Base-by-base conservation (phyloP, 2,888 invertebrate genomes). In the Parnassius smintheus region DNA sequence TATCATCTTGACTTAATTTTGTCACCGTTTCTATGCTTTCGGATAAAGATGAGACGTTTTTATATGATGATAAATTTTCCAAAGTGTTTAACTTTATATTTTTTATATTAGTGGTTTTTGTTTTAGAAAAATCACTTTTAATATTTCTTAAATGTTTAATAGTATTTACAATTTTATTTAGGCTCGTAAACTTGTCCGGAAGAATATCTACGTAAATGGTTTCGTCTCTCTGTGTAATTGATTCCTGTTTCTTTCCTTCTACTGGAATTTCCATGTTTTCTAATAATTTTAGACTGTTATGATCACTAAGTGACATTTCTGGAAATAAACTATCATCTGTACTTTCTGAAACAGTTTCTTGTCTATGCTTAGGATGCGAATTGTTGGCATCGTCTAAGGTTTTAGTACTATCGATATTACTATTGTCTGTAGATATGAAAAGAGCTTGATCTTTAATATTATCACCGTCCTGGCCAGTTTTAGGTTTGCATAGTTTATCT, bases 271-370 rank as follows among this genome's bases (percentile, higher is more conserved):
- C 53, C 1, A 72, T 65, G 41, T 69, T 72, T 64, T 72, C 72
- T 13, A 72, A 65, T 56, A 60, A 53, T 46, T 60, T 64, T 2
- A 66, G 41, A 9, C 66, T 49, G 10, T 68, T 66, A 18, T 63
- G 64, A n/a, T 70, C 69, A 12, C 53, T 50, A n/a, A 66, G 44
- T 4, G 60, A 45, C 0, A 60, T 57, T 2, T 56, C 56, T 1
- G 56, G 42, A 25, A 60, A 59, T 11, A 42, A 9, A 71, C 72
- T 9, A 55, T 78, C 81, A 2, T 64, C 66, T 3, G 68, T 69
- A 9, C 75, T 76, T n/a, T 76, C 76, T 0, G 77, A 76, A 1
- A 61, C 11, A 2, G 59, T 70, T 9, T 61, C 25, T 7, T 25
- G 8, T 11, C 18, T 25, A 41, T 4, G 3, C 3, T 51, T n/a